Percentiles rank a stretch among this genome's conserved stretches.
These are phyloP conservation scores for Apodemus agrarius DNA, from an alignment of 2,797 vertebrate genomes.

Conservation along the genomic window DNA sequence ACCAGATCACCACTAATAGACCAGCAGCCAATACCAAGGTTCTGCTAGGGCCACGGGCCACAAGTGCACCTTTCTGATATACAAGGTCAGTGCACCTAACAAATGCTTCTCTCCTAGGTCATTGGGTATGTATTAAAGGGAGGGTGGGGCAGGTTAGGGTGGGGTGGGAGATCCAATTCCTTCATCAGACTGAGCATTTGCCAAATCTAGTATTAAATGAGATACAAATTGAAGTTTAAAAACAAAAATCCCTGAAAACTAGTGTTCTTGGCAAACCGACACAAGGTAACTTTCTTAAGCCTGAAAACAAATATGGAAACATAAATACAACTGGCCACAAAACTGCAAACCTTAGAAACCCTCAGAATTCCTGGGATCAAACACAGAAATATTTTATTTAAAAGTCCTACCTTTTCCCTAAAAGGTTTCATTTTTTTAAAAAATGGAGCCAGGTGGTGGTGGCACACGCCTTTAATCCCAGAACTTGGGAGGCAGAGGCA, in stretches of 20 bases:
- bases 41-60: background rate
- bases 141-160: too few species aligned
- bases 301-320: background rate
- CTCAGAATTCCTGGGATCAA: slow-evolving; percentile 37
- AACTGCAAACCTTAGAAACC: slow-evolving; percentile 39
- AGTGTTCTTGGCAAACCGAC: slow-evolving; percentile 35
- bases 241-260: slow-evolving; percentile 2
- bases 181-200: slow-evolving; percentile 29
- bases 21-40: background rate
- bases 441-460: background rate
- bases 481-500: too few species aligned
- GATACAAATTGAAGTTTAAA: slow-evolving; percentile 46
- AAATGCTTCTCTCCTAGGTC: slow-evolving; percentile 14
- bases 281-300: slow-evolving; percentile 46
- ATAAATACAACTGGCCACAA: slow-evolving; percentile 50
- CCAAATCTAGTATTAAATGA: slow-evolving; percentile 42
- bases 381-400: slow-evolving; percentile 44
- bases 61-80: background rate
- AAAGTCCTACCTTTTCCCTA: slow-evolving; percentile 27
- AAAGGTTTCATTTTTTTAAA: background rate
- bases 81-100: background rate
- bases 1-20: slow-evolving; percentile 27
- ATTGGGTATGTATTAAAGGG: background rate
- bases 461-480: too few species aligned
- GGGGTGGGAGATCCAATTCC: background rate